phyloP scores from a whole-genome alignment of 2,113 vertebrate genomes.

The Siniperca knerii region DNA sequence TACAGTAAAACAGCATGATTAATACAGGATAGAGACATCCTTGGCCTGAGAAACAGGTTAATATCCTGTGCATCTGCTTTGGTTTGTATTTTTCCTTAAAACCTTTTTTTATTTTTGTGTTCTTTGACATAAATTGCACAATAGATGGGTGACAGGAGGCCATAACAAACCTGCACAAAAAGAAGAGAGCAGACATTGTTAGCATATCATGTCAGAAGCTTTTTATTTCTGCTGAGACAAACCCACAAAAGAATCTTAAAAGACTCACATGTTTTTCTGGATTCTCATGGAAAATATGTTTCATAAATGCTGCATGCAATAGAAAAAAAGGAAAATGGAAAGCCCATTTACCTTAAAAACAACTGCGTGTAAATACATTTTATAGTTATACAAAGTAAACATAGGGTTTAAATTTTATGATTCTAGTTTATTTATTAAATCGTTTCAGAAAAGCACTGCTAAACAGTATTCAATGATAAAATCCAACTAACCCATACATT shows the following conservation, averaged over 20 bases:
- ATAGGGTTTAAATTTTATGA: conserved; percentile 15
- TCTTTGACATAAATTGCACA: conserved; percentile 47
- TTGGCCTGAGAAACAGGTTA: conserved; percentile 29
- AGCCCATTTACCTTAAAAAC: neutral
- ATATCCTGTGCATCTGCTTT: conserved; percentile 49
- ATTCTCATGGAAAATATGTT: conserved; percentile 43
- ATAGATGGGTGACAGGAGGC: conserved; percentile 21
- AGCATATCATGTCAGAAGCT: conserved; percentile 24
- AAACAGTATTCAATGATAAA: neutral
- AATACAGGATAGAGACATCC: conserved; percentile 36
- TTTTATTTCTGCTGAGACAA: conserved; percentile 40
- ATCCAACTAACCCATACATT: neutral
- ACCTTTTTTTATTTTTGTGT: neutral
- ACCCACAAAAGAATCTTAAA: conserved; percentile 22
- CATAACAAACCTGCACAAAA: conserved; percentile 32
- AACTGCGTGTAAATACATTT: conserved; percentile 2
- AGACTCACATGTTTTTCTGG: conserved; percentile 7
- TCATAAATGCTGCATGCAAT: neutral
- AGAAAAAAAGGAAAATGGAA: neutral
- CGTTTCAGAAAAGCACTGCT: neutral
- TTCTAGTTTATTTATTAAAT: conserved; percentile 22
- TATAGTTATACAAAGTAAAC: conserved; percentile 11
- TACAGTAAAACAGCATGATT: conserved; percentile 50
- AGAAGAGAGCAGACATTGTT: conserved; percentile 29
- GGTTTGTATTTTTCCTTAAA: conserved; percentile 36